Evolutionary conservation across 2,888 invertebrate genomes (phyloP), one percentile per base, ranked within the genome.

Genomic region (Philereme vetulata): DNA sequence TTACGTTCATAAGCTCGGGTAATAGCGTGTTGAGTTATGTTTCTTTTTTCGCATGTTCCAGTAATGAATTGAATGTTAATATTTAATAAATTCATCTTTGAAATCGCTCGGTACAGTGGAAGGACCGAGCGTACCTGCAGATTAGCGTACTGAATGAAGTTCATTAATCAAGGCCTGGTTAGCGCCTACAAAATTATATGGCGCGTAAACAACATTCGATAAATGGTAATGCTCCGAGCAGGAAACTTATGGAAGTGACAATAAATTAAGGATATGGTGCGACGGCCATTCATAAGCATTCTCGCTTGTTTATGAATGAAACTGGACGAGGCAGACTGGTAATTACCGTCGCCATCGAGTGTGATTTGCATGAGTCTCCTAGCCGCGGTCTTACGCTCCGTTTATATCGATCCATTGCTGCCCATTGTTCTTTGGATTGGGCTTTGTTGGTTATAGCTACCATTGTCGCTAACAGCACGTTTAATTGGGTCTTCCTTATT

Each of bases 281-380:
- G 77, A 77, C 78, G 75, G 81, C 81, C 90, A 91, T 91, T 90
- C 90, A 91, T 86, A 86, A 89, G 80, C 76, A 80, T 81, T 84
- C 81, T 82, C 72, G 80, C 81, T 85, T 84, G 84, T 86, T 91
- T 90, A 89, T 92, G 91, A 92, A 92, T 92, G 91, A 86, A 88
- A 81, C 81, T 74, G 76, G 56, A 47, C 57, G 54, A 58, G 48
- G 76, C 79, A 78, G 81, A 82, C 78, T 81, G 80, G 80, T 85
- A 86, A 90, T 88, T 89, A 87, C 81, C 77, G 83, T 78, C 85
- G 83, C 84, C 81, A 82, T 81, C 81, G 81, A 82, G 72, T 80
- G 78, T 84, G 79, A 88, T 89, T 90, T 88, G 83, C 89, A 90
- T 88, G 78, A 66, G 65, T 69, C 62, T 54, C 55, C 73, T 72